Conservation (phyloP, 2,797 vertebrate species). For the Galagoides demidoff region DNA sequence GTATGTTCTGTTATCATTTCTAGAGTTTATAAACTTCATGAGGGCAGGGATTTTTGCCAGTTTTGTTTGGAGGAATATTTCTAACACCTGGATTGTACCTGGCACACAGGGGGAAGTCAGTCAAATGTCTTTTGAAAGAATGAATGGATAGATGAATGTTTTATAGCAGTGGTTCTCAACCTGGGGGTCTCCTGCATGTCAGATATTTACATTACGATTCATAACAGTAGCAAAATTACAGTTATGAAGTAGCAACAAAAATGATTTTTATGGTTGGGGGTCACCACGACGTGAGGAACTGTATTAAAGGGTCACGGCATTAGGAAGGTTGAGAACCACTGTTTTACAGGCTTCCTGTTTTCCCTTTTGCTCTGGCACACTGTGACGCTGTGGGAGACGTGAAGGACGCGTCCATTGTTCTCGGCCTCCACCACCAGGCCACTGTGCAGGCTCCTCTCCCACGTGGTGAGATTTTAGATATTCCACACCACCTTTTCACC, state of each 20-base stretch:
- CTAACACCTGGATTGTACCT: background rate
- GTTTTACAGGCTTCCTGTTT: background rate
- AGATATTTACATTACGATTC: too few species aligned
- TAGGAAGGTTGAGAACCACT: background rate
- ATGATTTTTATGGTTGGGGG: too few species aligned
- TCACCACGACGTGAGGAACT: too few species aligned
- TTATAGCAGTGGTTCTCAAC: background rate
- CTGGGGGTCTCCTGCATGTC: too few species aligned
- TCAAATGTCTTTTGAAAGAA: background rate
- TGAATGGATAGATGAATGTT: background rate
- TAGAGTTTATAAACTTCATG: background rate
- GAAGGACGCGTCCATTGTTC: rapidly evolving
- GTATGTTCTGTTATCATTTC: background rate
- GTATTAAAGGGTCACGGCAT: too few species aligned
- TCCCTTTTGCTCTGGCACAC: background rate
- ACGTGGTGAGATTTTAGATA: background rate
- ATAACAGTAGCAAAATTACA: too few species aligned
- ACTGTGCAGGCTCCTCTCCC: background rate
- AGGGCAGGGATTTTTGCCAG: background rate
- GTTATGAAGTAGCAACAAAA: too few species aligned
- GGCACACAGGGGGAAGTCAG: background rate
- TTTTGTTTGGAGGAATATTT: background rate
- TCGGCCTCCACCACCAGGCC: too few species aligned
- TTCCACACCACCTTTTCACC: background rate
- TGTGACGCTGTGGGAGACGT: background rate